These are phyloP conservation scores for Calameuta pallipes DNA, from an alignment of 2,888 invertebrate genomes.

Conservation along the genomic window DNA sequence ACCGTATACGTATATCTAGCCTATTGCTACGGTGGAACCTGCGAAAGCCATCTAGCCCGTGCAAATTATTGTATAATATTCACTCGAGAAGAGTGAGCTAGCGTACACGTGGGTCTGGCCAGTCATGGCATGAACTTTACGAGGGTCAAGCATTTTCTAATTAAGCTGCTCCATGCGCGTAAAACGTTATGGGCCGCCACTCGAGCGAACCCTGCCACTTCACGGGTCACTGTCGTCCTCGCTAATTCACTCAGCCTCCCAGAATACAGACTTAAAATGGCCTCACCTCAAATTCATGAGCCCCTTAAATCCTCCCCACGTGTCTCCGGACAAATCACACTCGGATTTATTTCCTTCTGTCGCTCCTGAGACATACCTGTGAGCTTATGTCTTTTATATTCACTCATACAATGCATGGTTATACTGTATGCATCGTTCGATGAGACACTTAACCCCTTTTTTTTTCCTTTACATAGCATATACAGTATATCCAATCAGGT, in stretches of 20 bases:
- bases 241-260: slow-evolving; percentile 6
- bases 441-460: background rate
- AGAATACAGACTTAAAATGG: background rate
- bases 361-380: background rate
- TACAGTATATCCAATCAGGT: background rate
- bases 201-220: slow-evolving; percentile 33
- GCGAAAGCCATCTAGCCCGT: slow-evolving; percentile 26
- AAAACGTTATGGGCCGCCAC: slow-evolving; percentile 46
- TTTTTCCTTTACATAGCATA: background rate
- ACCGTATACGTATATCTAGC: background rate
- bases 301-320: background rate
- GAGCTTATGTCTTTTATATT: background rate
- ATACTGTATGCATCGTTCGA: background rate
- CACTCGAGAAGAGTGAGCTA: slow-evolving; percentile 16
- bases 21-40: background rate
- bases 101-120: slow-evolving; percentile 5
- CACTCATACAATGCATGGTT: background rate
- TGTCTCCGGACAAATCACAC: background rate
- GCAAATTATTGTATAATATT: slow-evolving; percentile 36
- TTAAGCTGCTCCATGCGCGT: slow-evolving; percentile 50
- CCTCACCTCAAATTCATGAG: background rate
- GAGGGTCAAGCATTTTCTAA: slow-evolving; percentile 60
- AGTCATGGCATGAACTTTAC: slow-evolving; percentile 37
- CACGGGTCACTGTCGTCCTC: slow-evolving; percentile 10
- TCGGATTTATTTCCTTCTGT: background rate